phyloP scores from a whole-genome alignment of 1,140 invertebrate species.

The Cydia amplana region DNA sequence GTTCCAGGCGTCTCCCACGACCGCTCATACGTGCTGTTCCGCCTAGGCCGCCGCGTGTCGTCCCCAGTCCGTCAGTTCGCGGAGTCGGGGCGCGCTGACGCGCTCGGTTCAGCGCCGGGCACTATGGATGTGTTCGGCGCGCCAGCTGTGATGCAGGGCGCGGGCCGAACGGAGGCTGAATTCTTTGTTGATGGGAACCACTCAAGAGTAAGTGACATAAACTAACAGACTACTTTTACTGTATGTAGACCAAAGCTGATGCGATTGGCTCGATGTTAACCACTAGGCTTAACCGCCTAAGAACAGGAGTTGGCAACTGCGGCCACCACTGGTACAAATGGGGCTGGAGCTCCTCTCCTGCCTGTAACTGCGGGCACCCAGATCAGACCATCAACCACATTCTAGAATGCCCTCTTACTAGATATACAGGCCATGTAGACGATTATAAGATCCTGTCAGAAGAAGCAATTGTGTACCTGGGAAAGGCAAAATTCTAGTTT shows the following conservation, averaged over 20 bases:
- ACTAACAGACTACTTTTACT: slow-evolving; percentile 78
- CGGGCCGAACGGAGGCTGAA: slow-evolving; percentile 88
- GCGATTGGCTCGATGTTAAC: too few relatives aligned
- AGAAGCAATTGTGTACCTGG: too few relatives aligned
- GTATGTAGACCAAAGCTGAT: slow-evolving; percentile 35
- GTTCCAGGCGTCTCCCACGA: slow-evolving; percentile 92
- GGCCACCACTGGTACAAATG: too few relatives aligned
- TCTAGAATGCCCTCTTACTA: too few relatives aligned
- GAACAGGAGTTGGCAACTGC: too few relatives aligned
- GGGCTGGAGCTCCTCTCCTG: too few relatives aligned
- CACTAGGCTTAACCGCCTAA: too few relatives aligned
- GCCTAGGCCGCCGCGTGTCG: slow-evolving; percentile 87
- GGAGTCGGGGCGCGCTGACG: slow-evolving; percentile 80
- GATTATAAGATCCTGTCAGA: too few relatives aligned
- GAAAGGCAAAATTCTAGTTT: too few relatives aligned
- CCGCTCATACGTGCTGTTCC: slow-evolving; percentile 88
- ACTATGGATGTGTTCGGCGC: slow-evolving; percentile 91
- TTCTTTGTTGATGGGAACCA: slow-evolving; percentile 96
- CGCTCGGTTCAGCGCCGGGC: slow-evolving; percentile 70
- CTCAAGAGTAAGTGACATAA: slow-evolving; percentile 82
- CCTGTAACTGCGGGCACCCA: too few relatives aligned
- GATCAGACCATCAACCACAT: too few relatives aligned
- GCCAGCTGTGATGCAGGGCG: slow-evolving; percentile 86
- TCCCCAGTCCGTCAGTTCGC: slow-evolving; percentile 89
- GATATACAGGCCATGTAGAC: too few relatives aligned